phyloP scores from a whole-genome alignment of 2,888 invertebrate species.

The Panopea generosa region DNA sequence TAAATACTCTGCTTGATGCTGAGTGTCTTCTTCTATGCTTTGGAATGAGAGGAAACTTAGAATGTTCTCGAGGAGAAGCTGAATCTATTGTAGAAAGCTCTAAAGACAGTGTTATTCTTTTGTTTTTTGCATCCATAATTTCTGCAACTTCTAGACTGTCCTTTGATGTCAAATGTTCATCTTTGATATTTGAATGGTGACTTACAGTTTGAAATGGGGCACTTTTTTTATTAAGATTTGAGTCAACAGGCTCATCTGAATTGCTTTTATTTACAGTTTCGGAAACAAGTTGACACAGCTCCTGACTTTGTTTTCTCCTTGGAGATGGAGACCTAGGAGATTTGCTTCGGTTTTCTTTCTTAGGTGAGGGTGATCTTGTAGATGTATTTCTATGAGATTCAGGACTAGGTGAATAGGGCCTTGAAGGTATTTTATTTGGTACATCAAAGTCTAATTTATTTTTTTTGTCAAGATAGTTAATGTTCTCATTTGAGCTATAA shows the following conservation, averaged over 20 bases:
- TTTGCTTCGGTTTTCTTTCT: no score
- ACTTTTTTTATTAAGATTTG: no score
- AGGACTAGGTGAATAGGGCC: conserved; percentile 45
- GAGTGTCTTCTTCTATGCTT: neutral
- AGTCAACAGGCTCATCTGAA: no score
- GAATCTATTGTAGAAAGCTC: conserved; percentile 24
- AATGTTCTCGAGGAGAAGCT: neutral
- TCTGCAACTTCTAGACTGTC: conserved; percentile 77
- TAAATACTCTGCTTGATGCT: conserved; percentile 72
- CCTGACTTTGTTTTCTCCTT: no score
- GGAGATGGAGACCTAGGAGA: no score
- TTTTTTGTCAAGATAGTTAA: neutral
- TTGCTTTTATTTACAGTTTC: no score
- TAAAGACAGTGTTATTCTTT: neutral
- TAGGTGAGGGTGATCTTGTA: no score
- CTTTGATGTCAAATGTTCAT: conserved; percentile 27
- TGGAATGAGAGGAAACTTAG: neutral
- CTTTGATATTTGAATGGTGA: no score
- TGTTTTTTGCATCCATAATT: conserved; percentile 59
- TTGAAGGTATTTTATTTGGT: neutral
- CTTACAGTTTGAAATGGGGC: no score
- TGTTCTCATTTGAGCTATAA: neutral
- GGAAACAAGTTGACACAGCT: no score
- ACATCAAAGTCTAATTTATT: neutral
- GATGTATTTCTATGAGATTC: conserved; percentile 23